Evolutionary conservation across 2,113 vertebrate genomes (phyloP), one percentile per base, ranked within the genome.

Genomic region (Pithys albifrons): DNA sequence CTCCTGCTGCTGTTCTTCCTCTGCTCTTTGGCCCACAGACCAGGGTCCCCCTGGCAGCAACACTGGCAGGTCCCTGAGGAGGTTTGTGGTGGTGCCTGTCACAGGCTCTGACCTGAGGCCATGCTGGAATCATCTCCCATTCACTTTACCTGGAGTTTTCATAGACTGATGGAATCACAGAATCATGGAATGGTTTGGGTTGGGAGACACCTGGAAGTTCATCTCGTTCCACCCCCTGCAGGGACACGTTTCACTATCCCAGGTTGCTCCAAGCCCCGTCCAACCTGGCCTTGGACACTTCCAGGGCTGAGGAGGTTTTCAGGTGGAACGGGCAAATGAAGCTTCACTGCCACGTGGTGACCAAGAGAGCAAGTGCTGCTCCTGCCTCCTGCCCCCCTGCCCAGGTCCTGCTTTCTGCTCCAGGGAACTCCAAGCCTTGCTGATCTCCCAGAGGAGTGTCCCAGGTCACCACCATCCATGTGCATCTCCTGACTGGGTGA

Each of bases 21-120:
- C 43, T 39, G 24, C 25, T 45, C 35, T 41, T 19, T 2, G 1
- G 41, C 31, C 25, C 22, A 14, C 0, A 23, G 41, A 59, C 41
- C 6, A 0, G 55, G 27, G 5, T 14, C 14, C 25, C 18, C 16
- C 37, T 0, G 1, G 57, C 55, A 71, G 45, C 0, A 0, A 4
- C 10, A 25, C 54, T 12, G 48, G 64, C 10, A 12, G 28, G 14
- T 59, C 45, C 19, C 74, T 48, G 76, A 37, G 58, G 41, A 65
- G 51, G 11, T 16, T 86, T 4, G 23, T 2, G 4, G 18, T 31
- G 72, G 16, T 62, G 31, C 13, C 46, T 65, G 28, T 11, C 24
- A 8, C 41, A n/a, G 28, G 19, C 43, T 58, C 6, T 1, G 19
- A 12, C 14, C 39, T 9, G 12, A 48, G 45, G 10, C 85, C 48